Conservation (phyloP, 2,113 vertebrate species). For the Oryzias woworae region DNA sequence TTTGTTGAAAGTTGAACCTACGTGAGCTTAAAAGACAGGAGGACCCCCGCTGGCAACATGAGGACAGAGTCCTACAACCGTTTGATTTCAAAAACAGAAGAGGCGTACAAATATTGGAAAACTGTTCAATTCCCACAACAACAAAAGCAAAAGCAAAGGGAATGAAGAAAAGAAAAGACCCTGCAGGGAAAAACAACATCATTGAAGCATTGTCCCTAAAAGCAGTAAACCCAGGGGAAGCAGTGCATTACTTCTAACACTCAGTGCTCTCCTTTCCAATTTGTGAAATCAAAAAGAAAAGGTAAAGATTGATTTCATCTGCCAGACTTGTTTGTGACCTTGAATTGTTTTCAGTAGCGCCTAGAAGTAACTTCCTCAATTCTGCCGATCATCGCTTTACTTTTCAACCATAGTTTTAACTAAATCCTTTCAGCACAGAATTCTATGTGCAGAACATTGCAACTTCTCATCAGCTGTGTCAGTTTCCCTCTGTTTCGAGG, state of each 20-base stretch:
- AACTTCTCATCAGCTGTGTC: conserved; percentile 8
- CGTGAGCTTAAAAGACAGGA: too few species aligned
- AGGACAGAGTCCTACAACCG: background rate
- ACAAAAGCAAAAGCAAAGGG: background rate
- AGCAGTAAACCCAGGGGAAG: background rate
- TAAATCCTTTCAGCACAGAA: background rate
- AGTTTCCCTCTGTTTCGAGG: conserved; percentile 15
- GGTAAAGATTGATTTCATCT: conserved; percentile 5
- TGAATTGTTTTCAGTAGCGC: conserved; percentile 17
- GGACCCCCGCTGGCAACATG: too few species aligned
- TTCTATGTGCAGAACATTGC: conserved; percentile 4
- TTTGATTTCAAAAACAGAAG: background rate
- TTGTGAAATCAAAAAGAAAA: conserved; percentile 23
- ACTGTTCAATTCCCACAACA: background rate
- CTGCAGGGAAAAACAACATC: background rate
- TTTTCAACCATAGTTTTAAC: too few species aligned
- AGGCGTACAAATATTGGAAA: background rate
- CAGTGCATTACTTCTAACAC: background rate
- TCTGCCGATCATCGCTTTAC: too few species aligned
- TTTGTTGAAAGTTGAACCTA: too few species aligned
- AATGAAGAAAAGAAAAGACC: background rate
- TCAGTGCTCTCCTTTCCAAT: conserved; percentile 4
- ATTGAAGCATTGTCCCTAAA: background rate
- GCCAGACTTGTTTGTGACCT: conserved; percentile 2
- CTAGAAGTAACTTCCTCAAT: conserved; percentile 10